Evolutionary conservation across 2,888 invertebrate genomes (phyloP), one percentile per base, ranked within the genome.

Genomic region (Bombylius discolor): DNA sequence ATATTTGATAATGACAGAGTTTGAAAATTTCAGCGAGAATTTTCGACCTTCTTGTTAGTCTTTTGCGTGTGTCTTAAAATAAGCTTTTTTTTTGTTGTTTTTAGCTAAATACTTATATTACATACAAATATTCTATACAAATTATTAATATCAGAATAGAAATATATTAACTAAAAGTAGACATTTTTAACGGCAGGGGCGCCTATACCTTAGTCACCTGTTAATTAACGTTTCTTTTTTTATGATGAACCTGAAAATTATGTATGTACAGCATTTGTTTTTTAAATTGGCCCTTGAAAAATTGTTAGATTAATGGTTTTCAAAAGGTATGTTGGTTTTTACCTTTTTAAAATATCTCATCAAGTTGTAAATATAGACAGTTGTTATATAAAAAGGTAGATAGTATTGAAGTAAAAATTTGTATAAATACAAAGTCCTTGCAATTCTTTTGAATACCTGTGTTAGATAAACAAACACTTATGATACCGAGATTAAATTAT

Each of bases 221-320:
- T 59, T 59, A 59, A 59, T 59, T 55, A 59, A 57, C 55, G 34
- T 50, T 47, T 55, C 39, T 52, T 47, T 55, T 56, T 45, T 14
- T 36, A 36, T 36, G 34, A 7, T 36, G 34, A 36, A 36, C 8
- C 8, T 36, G 5, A 7, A 36, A 23, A 23, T 23, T 36, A 42
- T 42, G 11, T 11, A 42, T 42, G 33, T 52, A 54, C 52, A 59
- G 52, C 59, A 59, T 59, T 59, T 59, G 59, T 59, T 59, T 59
- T 59, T 49, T 49, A 56, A 59, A 59, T 59, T 59, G 57, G 57
- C 57, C 56, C 56, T 57, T 59, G 59, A 57, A 57, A 57, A 57
- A 59, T 59, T 59, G 59, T 39, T 53, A 57, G 49, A 59, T 59
- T 59, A 57, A 59, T 57, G 59, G 56, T 49, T 55, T 34, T 50